These are phyloP conservation scores for Pasiphila rectangulata DNA, from an alignment of 2,888 invertebrate species.

Conservation along the genomic window DNA sequence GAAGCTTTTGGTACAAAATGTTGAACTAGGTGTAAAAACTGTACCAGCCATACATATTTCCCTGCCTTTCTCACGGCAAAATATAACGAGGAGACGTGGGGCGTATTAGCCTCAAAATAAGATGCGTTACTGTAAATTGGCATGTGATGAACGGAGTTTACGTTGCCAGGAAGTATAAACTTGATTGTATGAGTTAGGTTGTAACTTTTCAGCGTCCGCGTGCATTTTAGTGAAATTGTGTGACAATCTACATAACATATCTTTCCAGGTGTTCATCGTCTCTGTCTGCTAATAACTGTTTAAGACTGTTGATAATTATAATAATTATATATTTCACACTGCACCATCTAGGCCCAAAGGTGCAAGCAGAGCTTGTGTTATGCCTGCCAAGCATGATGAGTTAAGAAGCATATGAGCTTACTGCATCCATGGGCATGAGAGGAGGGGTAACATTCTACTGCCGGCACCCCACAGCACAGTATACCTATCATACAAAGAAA, in stretches of 20 bases:
- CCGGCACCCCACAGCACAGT: too few relatives aligned
- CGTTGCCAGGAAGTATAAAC: conserved; percentile 22
- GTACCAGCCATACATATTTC: conserved; percentile 8
- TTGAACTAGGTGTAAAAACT: neutral
- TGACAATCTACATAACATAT: conserved; percentile 5
- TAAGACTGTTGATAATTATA: too few relatives aligned
- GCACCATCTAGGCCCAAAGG: too few relatives aligned
- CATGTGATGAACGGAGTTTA: conserved; percentile 28
- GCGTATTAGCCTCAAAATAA: conserved; percentile 33
- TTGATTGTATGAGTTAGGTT: conserved; percentile 30
- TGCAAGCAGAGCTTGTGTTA: too few relatives aligned
- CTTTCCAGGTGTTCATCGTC: conserved; percentile 4
- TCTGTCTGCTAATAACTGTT: too few relatives aligned
- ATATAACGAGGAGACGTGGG: conserved; percentile 32
- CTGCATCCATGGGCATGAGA: too few relatives aligned
- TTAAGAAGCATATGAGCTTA: too few relatives aligned
- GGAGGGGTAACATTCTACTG: too few relatives aligned
- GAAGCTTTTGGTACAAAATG: too few relatives aligned
- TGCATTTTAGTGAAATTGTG: conserved; percentile 10
- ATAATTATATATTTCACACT: too few relatives aligned
- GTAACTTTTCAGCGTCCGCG: conserved; percentile 19
- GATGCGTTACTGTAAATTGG: conserved; percentile 35
- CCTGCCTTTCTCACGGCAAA: conserved; percentile 19
- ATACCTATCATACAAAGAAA: too few relatives aligned
- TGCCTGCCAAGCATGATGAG: too few relatives aligned